These are phyloP conservation scores for Smutsia gigantea DNA, from an alignment of 2,797 vertebrate species.

Conservation along the genomic window DNA sequence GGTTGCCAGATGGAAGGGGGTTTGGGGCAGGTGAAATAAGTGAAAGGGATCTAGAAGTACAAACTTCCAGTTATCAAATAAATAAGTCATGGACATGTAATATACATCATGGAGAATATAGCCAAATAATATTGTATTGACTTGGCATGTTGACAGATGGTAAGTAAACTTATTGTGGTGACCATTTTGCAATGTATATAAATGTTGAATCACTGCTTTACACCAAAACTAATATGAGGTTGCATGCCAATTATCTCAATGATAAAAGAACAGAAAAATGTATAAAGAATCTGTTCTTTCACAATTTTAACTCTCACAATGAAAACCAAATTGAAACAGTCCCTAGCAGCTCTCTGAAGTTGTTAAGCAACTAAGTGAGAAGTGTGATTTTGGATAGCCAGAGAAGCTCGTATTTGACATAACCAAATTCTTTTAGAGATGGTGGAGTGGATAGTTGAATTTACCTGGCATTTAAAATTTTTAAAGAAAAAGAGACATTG, in stretches of 20 bases:
- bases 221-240: not conserved
- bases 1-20: not conserved
- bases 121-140: too few relatives aligned
- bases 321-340: slow-evolving; percentile 59
- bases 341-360: slow-evolving; percentile 55
- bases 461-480: not conserved
- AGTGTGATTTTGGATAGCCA: slow-evolving; percentile 51
- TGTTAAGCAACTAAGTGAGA: slow-evolving; percentile 53
- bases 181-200: not conserved
- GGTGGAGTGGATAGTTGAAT: not conserved
- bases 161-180: not conserved
- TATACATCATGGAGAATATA: too few relatives aligned
- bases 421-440: slow-evolving; percentile 54
- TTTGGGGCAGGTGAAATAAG: not conserved
- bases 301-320: slow-evolving; percentile 58
- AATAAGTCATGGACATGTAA: too few relatives aligned
- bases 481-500: not conserved
- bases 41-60: not conserved
- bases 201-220: not conserved
- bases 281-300: slow-evolving; percentile 6
- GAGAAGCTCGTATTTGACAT: slow-evolving; percentile 53
- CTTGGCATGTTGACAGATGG: too few relatives aligned
- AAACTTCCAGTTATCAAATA: too few relatives aligned
- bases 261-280: not conserved
- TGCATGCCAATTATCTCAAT: not conserved